These are phyloP conservation scores for Dipus sagitta DNA, from an alignment of 2,797 vertebrate genomes.

Conservation along the genomic window DNA sequence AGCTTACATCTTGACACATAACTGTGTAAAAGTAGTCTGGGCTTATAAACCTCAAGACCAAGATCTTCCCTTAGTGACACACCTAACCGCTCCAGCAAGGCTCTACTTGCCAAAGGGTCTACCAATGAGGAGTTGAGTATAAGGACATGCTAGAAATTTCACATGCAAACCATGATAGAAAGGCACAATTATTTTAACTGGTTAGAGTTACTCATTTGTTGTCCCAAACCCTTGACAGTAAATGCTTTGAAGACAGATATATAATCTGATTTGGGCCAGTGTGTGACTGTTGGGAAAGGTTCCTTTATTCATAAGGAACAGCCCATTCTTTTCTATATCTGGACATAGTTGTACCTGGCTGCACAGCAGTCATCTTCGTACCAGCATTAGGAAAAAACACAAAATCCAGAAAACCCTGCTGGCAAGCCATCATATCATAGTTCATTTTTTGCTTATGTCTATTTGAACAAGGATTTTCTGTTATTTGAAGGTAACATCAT, in stretches of 20 bases:
- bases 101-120: too few species aligned
- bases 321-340: not conserved
- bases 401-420: not conserved
- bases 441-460: conserved; percentile 8
- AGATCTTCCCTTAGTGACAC: too few species aligned
- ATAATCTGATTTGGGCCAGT: not conserved
- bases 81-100: too few species aligned
- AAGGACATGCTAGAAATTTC: too few species aligned
- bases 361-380: not conserved
- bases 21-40: too few species aligned
- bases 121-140: too few species aligned
- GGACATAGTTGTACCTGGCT: not conserved
- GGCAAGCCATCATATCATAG: not conserved
- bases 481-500: not conserved
- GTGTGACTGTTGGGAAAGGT: not conserved
- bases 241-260: not conserved
- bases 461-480: conserved; percentile 44
- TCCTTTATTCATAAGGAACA: not conserved
- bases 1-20: too few species aligned
- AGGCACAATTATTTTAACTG: not conserved
- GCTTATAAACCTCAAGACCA: too few species aligned
- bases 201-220: not conserved
- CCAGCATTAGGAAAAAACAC: not conserved
- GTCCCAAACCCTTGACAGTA: not conserved
- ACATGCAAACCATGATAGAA: too few species aligned